Percentiles rank a stretch among this genome's conserved stretches.
These are phyloP conservation scores for Brachyptera risi DNA, from an alignment of 2,888 invertebrate species.

Conservation along the genomic window DNA sequence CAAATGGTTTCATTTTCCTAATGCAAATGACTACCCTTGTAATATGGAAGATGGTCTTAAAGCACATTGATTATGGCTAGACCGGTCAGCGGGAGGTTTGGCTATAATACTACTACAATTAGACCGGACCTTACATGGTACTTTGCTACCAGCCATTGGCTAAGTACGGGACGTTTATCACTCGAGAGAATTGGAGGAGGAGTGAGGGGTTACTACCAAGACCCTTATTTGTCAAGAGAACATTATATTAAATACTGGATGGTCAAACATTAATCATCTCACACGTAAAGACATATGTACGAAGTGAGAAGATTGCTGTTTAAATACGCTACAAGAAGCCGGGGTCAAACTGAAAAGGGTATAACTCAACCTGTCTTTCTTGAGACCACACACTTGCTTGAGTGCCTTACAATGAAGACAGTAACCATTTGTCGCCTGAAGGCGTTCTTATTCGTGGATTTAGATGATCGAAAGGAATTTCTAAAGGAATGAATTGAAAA, in stretches of 20 bases:
- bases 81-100: background rate
- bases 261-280: conserved; percentile 23
- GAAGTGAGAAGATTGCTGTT: conserved; percentile 7
- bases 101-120: conserved; percentile 10
- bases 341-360: background rate
- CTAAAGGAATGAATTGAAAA: background rate
- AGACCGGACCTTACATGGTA: conserved; percentile 14
- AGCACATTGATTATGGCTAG: conserved; percentile 5
- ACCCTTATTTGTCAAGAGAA: conserved; percentile 27
- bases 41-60: conserved; percentile 11
- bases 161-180: conserved; percentile 28
- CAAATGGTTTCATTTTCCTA: conserved; percentile 18
- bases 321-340: conserved; percentile 1
- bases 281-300: background rate
- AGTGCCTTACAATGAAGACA: background rate
- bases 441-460: conserved; percentile 20
- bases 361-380: conserved; percentile 18
- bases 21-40: background rate
- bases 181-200: too few species aligned
- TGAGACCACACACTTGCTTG: background rate
- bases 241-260: conserved; percentile 29
- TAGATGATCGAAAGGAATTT: conserved; percentile 11
- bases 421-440: conserved; percentile 23
- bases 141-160: conserved; percentile 24
- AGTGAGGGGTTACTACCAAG: conserved; percentile 17